Evolutionary conservation across 2,888 invertebrate species (phyloP), one percentile per base, ranked within the genome.

Genomic region (Yponomeuta evonymella): DNA sequence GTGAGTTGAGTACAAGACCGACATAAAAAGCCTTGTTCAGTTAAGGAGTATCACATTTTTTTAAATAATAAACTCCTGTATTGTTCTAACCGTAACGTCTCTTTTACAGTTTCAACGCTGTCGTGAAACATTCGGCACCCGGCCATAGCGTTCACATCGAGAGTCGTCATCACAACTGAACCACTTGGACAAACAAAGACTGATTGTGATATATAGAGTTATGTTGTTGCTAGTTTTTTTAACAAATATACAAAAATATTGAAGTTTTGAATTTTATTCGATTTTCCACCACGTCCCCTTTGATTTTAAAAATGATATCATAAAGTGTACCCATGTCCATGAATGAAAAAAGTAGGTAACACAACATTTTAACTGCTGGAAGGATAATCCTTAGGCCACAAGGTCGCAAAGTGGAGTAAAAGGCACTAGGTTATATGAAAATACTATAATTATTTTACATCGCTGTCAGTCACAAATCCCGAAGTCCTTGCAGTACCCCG

Each of bases 61-160:
- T 23, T 23, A 23, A 23, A 23, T 23, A 23, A 23, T 23, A 23
- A 23, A 23, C 23, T 23, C 4, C 15, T 15, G 12, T 48, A 36
- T 70, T 11, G 51, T 58, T 72, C 75, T 15, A 48, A 15, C 11
- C 48, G 12, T 67, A 36, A 68, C 48, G 1, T 67, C 8, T 77
- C 66, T 71, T 69, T 79, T 77, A 23, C 81, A 94, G 94, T 73
- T 94, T 94, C 78, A 94, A 92, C 76, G 94, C 94, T 1, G 84
- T 94, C 2, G 94, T 94, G 8, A 94, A 93, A 74, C 93, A 94
- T 74, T 86, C 92, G 5, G 91, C 90, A 0, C 91, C 92, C 8
- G 83, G 85, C 8, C 90, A 90, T 36, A 89, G 87, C 58, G 88
- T 86, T 1, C 86, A 88, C 48, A 85, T 86, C 36, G 81, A 88